Conservation (phyloP, 2,888 invertebrate genomes). For the Teleogryllus oceanicus region DNA sequence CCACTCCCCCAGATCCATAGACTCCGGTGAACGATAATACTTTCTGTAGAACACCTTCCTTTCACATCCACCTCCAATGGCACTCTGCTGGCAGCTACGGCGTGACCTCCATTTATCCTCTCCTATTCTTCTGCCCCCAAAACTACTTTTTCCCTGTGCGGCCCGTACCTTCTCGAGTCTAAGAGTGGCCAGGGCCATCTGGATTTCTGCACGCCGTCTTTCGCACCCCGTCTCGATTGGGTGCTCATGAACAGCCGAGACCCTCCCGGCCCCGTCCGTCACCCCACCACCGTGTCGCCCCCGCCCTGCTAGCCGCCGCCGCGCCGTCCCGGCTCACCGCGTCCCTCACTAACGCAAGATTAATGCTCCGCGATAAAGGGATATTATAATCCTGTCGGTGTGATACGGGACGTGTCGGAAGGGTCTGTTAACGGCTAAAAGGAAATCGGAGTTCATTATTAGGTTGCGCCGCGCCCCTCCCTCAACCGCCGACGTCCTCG, state of each 20-base stretch:
- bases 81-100: too few species aligned
- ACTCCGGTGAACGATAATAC: too few species aligned
- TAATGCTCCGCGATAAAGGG: slow-evolving; percentile 18
- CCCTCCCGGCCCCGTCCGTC: neutral
- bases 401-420: slow-evolving; percentile 9
- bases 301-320: neutral
- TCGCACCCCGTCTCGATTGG: neutral
- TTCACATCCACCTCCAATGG: too few species aligned
- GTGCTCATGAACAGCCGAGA: neutral
- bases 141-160: too few species aligned
- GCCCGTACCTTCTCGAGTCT: too few species aligned
- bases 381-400: slow-evolving; percentile 9
- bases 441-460: slow-evolving; percentile 9
- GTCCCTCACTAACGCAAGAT: neutral
- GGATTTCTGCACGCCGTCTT: neutral
- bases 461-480: neutral
- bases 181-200: neutral
- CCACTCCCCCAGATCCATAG: too few species aligned
- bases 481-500: too few species aligned
- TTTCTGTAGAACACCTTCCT: too few species aligned
- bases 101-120: too few species aligned
- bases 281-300: neutral
- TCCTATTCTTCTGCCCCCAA: too few species aligned
- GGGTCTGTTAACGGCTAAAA: slow-evolving; percentile 4
- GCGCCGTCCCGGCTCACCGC: neutral